These are phyloP conservation scores for Phortica magna DNA, from an alignment of 2,888 invertebrate species.

Conservation along the genomic window DNA sequence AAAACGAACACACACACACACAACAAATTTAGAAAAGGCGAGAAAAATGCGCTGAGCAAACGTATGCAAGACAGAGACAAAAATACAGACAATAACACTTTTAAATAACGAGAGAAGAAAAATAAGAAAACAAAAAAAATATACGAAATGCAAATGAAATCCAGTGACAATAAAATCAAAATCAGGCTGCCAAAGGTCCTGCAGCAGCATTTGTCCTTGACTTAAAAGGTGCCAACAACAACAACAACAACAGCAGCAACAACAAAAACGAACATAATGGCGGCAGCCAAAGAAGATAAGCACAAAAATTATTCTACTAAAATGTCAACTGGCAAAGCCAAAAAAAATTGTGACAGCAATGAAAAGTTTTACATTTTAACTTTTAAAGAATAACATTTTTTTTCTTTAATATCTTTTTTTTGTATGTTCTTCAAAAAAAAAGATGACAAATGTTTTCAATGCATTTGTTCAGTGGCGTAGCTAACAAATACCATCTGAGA, in stretches of 20 bases:
- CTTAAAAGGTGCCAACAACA: conserved; percentile 30
- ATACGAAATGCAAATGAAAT: background rate
- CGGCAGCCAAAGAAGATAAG: background rate
- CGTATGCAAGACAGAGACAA: background rate
- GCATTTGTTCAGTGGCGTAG: no score
- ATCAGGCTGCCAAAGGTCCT: conserved; percentile 18
- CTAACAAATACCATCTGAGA: no score
- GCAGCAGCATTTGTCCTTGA: conserved; percentile 39
- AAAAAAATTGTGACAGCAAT: no score
- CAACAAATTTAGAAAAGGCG: conserved; percentile 16
- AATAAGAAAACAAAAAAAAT: no score
- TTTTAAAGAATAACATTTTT: background rate
- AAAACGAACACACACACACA: no score
- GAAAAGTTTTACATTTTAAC: background rate
- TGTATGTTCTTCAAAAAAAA: background rate
- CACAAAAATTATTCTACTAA: background rate
- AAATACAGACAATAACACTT: background rate
- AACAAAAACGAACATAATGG: background rate
- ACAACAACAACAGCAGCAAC: background rate
- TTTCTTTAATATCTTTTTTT: no score
- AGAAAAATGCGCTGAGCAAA: conserved; percentile 21
- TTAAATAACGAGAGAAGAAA: no score
- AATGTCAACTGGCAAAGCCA: no score
- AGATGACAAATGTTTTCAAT: background rate
- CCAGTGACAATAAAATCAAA: background rate